These are phyloP conservation scores for Hyalella azteca DNA, from an alignment of 2,888 invertebrate genomes.

Conservation along the genomic window DNA sequence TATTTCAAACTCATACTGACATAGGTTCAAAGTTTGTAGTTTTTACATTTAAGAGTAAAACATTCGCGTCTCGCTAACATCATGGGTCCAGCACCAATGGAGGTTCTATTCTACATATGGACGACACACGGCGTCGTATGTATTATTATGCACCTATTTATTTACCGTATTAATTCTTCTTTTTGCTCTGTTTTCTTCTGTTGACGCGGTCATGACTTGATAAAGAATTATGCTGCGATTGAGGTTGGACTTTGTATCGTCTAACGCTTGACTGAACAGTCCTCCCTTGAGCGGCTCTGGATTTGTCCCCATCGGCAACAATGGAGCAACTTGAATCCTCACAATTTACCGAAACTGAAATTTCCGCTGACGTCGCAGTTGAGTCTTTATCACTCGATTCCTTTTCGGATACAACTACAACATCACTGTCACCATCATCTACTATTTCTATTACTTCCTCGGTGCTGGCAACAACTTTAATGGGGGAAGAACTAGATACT, in stretches of 20 bases:
- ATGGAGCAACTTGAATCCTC: too few relatives aligned
- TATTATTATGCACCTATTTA: too few relatives aligned
- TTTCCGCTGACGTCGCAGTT: too few relatives aligned
- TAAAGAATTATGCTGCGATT: conserved; percentile 17
- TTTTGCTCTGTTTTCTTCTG: conserved; percentile 11
- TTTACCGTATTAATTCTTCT: conserved; percentile 17
- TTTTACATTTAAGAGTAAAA: too few relatives aligned
- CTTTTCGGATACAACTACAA: not conserved
- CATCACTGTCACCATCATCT: conserved; percentile 3
- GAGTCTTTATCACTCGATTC: not conserved
- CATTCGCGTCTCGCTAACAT: too few relatives aligned
- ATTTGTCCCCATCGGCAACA: not conserved
- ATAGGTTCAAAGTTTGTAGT: too few relatives aligned
- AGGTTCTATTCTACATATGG: too few relatives aligned
- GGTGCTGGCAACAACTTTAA: not conserved
- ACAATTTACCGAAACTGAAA: too few relatives aligned
- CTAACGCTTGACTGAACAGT: not conserved
- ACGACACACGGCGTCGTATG: too few relatives aligned
- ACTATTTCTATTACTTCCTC: not conserved
- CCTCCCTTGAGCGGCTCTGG: not conserved
- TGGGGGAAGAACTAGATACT: not conserved
- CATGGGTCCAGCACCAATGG: too few relatives aligned
- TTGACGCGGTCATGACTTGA: not conserved
- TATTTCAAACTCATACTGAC: too few relatives aligned
- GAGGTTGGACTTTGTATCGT: not conserved